Percentiles rank a stretch among this genome's conserved stretches.
Conservation (phyloP, 2,113 vertebrate species). For the Rissa tridactyla region DNA sequence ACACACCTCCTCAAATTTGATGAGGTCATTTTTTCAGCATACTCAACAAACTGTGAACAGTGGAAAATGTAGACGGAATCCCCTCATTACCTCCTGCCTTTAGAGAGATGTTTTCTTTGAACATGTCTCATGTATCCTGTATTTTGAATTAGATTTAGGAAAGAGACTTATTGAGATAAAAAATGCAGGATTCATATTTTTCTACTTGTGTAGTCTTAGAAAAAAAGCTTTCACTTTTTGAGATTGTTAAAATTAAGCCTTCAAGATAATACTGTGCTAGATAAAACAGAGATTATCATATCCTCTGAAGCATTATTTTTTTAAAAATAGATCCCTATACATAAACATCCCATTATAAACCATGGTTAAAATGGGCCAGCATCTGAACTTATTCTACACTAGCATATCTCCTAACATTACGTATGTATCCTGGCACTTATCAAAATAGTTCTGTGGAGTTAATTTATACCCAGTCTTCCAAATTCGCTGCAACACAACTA, state of each 20-base stretch:
- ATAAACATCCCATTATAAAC: not conserved
- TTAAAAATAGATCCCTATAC: not conserved
- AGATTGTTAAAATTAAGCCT: not conserved
- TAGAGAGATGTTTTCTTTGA: not conserved
- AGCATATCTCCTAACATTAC: not conserved
- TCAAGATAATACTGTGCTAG: not conserved
- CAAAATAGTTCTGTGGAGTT: not conserved
- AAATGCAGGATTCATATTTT: not conserved
- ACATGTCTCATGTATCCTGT: not conserved
- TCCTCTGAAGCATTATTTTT: not conserved
- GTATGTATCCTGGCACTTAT: not conserved
- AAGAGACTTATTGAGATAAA: not conserved
- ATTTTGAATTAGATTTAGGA: not conserved
- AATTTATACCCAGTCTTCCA: not conserved
- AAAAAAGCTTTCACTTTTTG: not conserved
- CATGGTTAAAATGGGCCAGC: not conserved
- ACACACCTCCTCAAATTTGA: not conserved
- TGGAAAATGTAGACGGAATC: not conserved
- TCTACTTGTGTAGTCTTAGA: not conserved
- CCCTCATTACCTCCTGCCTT: not conserved
- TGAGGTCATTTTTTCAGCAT: not conserved
- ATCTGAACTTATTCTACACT: not conserved
- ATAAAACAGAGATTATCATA: not conserved
- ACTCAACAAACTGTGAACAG: not conserved
- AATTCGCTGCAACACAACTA: not conserved